phyloP scores from a whole-genome alignment of 2,888 invertebrate genomes.

The Microdon myrmicae region DNA sequence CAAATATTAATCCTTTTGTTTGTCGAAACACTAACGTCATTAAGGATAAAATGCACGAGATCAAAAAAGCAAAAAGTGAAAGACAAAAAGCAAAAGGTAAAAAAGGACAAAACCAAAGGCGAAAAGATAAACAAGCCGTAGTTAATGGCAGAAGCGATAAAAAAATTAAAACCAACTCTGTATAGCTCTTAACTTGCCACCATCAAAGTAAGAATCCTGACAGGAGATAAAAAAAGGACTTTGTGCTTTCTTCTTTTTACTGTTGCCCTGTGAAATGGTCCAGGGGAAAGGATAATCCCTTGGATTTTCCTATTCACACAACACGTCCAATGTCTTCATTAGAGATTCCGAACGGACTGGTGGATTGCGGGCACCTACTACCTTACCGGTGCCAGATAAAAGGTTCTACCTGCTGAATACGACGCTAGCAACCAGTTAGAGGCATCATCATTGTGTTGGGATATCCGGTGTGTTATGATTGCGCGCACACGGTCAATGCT shows the following conservation, averaged over 20 bases:
- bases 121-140: constrained; percentile 48
- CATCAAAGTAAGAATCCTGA: constrained; percentile 5
- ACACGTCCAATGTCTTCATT: constrained; percentile 41
- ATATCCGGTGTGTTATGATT: constrained; percentile 52
- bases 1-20: constrained; percentile 51
- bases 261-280: neutral
- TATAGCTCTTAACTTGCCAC: neutral
- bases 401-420: constrained; percentile 14
- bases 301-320: constrained; percentile 33
- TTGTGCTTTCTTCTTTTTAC: constrained; percentile 8
- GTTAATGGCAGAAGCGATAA: constrained; percentile 28
- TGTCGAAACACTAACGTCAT: constrained; percentile 48
- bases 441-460: constrained; percentile 42
- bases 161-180: constrained; percentile 25
- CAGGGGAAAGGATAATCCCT: constrained; percentile 32
- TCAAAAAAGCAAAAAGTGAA: neutral
- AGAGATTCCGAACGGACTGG: constrained; percentile 1
- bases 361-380: neutral
- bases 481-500: constrained; percentile 50
- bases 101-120: constrained; percentile 16
- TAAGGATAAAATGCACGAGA: constrained; percentile 14
- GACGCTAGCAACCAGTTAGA: constrained; percentile 31
- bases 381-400: neutral
- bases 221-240: constrained; percentile 20
- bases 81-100: neutral